phyloP scores from a whole-genome alignment of 2,113 vertebrate genomes.

The Mirza zaza region DNA sequence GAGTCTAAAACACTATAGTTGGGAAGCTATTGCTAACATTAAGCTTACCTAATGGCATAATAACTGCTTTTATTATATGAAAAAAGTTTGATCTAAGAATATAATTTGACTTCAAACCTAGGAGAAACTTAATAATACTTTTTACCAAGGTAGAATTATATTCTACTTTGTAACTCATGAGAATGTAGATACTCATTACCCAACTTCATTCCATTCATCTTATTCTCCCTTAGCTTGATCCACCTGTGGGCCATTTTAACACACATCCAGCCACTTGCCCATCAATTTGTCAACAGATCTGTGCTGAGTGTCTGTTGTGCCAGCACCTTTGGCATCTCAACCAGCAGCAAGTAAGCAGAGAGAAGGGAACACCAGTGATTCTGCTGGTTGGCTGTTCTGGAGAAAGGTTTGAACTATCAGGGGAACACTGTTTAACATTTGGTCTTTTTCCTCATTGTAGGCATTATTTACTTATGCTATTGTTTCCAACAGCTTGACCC shows the following conservation, averaged over 20 bases:
- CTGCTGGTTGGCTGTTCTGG: background rate
- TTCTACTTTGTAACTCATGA: background rate
- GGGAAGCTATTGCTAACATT: background rate
- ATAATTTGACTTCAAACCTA: slow-evolving; percentile 32
- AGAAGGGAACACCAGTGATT: background rate
- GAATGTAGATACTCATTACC: background rate
- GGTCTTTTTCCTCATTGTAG: background rate
- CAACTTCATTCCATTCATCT: background rate
- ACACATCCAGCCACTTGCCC: background rate
- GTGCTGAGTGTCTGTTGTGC: background rate
- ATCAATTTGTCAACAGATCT: background rate
- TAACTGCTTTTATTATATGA: slow-evolving; percentile 1
- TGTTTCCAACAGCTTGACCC: background rate
- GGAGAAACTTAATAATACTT: background rate
- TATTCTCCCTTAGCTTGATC: background rate
- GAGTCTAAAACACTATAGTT: background rate
- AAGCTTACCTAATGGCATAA: slow-evolving; percentile 16
- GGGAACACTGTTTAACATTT: background rate
- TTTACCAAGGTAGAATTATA: background rate
- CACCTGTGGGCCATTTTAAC: background rate
- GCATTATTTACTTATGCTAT: background rate
- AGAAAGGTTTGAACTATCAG: background rate
- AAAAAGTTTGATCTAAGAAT: background rate
- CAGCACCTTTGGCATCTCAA: background rate
- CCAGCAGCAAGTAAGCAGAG: background rate